Conservation (phyloP, 2,888 invertebrate genomes). For the Ophion ventricosus region DNA sequence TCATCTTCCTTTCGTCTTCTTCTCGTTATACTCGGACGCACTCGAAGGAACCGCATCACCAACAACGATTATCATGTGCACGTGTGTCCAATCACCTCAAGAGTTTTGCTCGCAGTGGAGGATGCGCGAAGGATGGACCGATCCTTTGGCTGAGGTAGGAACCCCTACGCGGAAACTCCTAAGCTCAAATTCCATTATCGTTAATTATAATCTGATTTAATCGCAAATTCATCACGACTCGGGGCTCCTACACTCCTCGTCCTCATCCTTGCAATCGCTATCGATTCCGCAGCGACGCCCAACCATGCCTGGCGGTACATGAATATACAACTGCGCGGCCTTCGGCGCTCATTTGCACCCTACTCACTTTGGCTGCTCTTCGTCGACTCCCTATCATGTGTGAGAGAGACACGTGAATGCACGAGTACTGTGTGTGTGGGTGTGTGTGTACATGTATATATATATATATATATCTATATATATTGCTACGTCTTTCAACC, state of each 20-base stretch:
- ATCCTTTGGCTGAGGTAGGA: not conserved
- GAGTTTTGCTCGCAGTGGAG: not conserved
- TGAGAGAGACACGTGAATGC: not conserved
- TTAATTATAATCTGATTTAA: constrained; percentile 82
- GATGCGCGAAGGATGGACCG: not conserved
- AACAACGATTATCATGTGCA: not conserved
- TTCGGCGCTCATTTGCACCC: constrained; percentile 5
- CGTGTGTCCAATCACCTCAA: not conserved
- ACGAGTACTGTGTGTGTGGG: not conserved
- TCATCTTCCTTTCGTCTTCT: not conserved
- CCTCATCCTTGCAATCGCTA: constrained; percentile 14
- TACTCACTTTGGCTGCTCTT: not conserved
- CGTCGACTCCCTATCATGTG: constrained; percentile 6
- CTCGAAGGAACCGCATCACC: not conserved
- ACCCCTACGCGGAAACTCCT: constrained; percentile 73
- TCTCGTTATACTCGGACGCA: not conserved
- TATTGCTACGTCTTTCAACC: constrained; percentile 36
- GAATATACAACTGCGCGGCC: constrained; percentile 25
- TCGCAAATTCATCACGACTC: constrained; percentile 77
- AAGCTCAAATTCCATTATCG: constrained; percentile 81
- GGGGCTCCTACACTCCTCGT: constrained; percentile 59
- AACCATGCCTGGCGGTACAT: constrained; percentile 6
- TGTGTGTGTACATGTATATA: not conserved
- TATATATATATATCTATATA: not conserved
- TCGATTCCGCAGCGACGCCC: constrained; percentile 15